These are phyloP conservation scores for Xenopus petersii DNA, from an alignment of 2,797 vertebrate species.

Conservation along the genomic window DNA sequence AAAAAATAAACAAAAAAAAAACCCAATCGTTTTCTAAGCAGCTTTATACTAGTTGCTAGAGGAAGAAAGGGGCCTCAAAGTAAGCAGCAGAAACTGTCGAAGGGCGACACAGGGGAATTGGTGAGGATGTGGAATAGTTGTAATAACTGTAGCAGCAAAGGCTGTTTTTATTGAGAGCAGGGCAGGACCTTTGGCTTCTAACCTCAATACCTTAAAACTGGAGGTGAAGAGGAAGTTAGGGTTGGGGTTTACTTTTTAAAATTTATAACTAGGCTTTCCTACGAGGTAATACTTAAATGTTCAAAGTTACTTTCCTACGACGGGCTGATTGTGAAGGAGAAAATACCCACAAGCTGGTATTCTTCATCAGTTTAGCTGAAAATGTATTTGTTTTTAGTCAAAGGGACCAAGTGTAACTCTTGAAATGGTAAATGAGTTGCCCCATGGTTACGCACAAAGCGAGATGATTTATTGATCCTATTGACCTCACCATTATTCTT, in stretches of 20 bases:
- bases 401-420: not conserved
- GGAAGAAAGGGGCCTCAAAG: constrained; percentile 44
- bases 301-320: not conserved
- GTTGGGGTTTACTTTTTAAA: constrained; percentile 46
- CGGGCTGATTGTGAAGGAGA: constrained; percentile 17
- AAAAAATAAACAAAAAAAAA: not conserved
- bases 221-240: constrained; percentile 48
- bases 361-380: not conserved
- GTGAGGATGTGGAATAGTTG: constrained; percentile 45
- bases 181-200: constrained; percentile 43
- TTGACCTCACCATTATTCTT: not conserved
- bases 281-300: constrained; percentile 38
- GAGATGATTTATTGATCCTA: not conserved
- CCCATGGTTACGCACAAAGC: not conserved
- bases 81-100: constrained; percentile 24
- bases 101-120: constrained; percentile 39
- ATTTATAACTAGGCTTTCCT: constrained; percentile 44
- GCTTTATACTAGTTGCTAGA: constrained; percentile 43
- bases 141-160: constrained; percentile 49
- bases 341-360: constrained; percentile 3
- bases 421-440: not conserved
- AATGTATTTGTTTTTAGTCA: not conserved
- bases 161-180: constrained; percentile 47
- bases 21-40: constrained; percentile 39
- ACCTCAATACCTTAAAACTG: constrained; percentile 43